phyloP scores from a whole-genome alignment of 2,888 invertebrate genomes.

The Druceiella hillmani region DNA sequence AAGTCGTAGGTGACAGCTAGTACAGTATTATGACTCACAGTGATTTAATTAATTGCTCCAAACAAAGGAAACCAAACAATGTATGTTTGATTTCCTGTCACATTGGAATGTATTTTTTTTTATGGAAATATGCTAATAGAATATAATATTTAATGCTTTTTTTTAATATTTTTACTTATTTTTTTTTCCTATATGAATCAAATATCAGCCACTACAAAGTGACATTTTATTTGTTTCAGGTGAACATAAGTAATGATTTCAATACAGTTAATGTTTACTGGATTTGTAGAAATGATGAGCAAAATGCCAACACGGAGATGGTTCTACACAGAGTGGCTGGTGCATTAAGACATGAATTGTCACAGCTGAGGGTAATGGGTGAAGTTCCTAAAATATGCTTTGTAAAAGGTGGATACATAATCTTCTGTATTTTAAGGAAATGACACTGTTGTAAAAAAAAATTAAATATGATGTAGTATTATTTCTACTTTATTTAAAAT shows the following conservation, averaged over 20 bases:
- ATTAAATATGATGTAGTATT: too few species aligned
- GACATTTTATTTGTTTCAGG: constrained; percentile 33
- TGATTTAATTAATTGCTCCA: too few species aligned
- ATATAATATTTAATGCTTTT: constrained; percentile 3
- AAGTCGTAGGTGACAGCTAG: too few species aligned
- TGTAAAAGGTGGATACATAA: constrained; percentile 65
- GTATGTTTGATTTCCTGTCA: background rate
- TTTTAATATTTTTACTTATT: background rate
- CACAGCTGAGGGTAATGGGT: constrained; percentile 68
- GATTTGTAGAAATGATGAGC: constrained; percentile 51
- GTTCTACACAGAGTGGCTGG: constrained; percentile 53
- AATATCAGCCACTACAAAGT: background rate
- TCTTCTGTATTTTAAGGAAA: too few species aligned
- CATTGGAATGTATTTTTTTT: background rate
- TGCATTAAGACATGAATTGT: constrained; percentile 63
- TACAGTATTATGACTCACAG: too few species aligned
- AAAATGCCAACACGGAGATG: constrained; percentile 48
- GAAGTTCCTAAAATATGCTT: constrained; percentile 69
- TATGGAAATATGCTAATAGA: constrained; percentile 3
- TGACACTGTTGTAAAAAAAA: too few species aligned
- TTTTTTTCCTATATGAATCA: constrained; percentile 4
- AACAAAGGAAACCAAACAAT: too few species aligned
- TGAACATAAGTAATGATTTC: constrained; percentile 62
- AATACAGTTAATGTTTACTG: constrained; percentile 66
- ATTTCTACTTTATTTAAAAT: too few species aligned